Percentiles rank a stretch among this genome's conserved stretches.
phyloP scores from a whole-genome alignment of 2,797 vertebrate species.

The Prionace glauca region DNA sequence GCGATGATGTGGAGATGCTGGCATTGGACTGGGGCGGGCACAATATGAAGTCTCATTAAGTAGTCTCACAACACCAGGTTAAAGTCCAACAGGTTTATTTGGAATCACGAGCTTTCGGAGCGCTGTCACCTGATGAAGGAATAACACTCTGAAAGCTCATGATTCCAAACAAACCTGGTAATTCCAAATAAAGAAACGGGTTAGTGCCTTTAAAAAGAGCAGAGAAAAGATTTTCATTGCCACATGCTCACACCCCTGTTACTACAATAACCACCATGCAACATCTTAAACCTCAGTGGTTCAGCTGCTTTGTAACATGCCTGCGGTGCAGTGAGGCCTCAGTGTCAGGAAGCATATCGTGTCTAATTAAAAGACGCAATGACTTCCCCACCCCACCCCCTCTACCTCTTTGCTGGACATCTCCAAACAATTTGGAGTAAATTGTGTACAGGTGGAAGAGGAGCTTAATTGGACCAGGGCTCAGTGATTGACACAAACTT shows the following conservation, averaged over 20 bases:
- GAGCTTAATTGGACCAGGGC: conserved; percentile 37
- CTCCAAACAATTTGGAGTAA: conserved; percentile 12
- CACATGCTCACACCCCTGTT: background rate
- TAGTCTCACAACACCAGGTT: too few relatives aligned
- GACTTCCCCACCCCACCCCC: background rate
- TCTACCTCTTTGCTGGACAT: background rate
- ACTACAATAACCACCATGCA: background rate
- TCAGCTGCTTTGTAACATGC: conserved; percentile 14
- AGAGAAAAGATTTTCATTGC: conserved; percentile 1
- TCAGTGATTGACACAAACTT: conserved; percentile 33
- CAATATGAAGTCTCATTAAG: too few relatives aligned
- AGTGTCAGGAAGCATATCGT: conserved; percentile 10
- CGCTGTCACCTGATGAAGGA: too few relatives aligned
- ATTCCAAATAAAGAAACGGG: background rate
- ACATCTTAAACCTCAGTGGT: background rate
- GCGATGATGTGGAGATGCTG: too few relatives aligned
- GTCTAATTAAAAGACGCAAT: conserved; percentile 32
- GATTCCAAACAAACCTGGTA: too few relatives aligned
- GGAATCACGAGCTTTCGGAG: too few relatives aligned
- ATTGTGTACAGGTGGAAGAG: conserved; percentile 33
- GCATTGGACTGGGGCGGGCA: too few relatives aligned
- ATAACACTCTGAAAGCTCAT: too few relatives aligned
- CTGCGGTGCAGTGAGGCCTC: background rate
- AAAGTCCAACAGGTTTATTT: too few relatives aligned
- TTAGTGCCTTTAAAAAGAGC: background rate